Conservation (phyloP, 1,140 invertebrate genomes). For the Diploscapter pachys region DNA sequence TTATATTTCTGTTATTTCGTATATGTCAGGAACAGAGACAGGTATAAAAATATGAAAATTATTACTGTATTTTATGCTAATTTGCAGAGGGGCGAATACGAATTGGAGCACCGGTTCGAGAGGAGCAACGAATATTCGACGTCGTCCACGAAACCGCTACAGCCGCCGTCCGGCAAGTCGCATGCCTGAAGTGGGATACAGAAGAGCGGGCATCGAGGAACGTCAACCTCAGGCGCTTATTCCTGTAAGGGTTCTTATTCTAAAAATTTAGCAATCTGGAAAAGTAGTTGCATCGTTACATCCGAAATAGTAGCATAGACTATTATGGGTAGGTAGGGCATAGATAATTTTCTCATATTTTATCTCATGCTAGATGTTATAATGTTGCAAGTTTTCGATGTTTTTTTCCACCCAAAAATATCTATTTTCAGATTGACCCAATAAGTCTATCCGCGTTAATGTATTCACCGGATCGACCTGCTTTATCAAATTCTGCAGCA, state of each 20-base stretch:
- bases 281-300: not conserved
- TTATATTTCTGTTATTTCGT: constrained; percentile 29
- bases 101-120: constrained; percentile 29
- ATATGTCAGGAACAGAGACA: constrained; percentile 24
- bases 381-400: no score
- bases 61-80: no score
- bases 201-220: not conserved
- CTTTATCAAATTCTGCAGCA: no score
- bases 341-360: no score
- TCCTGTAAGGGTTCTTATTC: not conserved
- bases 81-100: constrained; percentile 26
- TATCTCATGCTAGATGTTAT: no score
- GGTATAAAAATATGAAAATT: no score
- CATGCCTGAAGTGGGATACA: not conserved
- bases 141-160: not conserved
- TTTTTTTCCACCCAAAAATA: no score
- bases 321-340: no score
- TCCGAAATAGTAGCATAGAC: no score
- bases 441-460: no score
- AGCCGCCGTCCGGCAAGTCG: not conserved
- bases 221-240: not conserved
- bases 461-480: no score
- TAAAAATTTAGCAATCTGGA: not conserved
- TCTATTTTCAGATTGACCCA: no score
- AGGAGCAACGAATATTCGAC: constrained; percentile 8